Percentiles rank a stretch among this genome's conserved stretches.
phyloP scores from a whole-genome alignment of 2,797 vertebrate genomes.

The Podarcis lilfordi region DNA sequence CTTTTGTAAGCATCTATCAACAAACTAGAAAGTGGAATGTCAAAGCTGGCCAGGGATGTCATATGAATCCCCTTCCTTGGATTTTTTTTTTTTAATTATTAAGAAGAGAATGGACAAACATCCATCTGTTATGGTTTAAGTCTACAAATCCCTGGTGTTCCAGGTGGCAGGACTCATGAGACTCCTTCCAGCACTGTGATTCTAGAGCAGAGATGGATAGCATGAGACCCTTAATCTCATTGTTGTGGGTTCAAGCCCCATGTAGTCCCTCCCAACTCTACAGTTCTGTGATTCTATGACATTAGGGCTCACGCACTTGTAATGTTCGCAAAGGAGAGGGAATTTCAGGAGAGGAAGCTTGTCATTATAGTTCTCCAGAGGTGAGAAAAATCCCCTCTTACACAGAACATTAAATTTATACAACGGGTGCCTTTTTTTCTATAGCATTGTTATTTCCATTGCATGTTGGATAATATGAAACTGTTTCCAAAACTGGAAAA shows the following conservation, averaged over 20 bases:
- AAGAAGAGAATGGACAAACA: not conserved
- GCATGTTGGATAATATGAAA: not conserved
- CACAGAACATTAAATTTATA: not conserved
- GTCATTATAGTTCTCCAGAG: not conserved
- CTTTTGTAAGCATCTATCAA: not conserved
- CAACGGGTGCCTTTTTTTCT: not conserved
- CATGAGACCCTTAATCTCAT: too few species aligned
- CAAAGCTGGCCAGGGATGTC: not conserved
- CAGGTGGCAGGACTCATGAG: not conserved
- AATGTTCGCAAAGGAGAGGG: not conserved
- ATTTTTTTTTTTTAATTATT: not conserved
- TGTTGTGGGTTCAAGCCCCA: too few species aligned
- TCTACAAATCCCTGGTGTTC: not conserved
- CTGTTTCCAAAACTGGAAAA: not conserved
- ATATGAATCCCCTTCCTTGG: not conserved
- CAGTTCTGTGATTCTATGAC: too few species aligned
- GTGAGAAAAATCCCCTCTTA: not conserved
- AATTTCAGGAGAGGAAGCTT: not conserved
- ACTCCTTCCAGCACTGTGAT: not conserved
- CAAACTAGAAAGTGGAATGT: not conserved
- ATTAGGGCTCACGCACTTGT: not conserved
- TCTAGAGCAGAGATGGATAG: not conserved
- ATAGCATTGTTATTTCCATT: not conserved
- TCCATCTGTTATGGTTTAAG: not conserved
- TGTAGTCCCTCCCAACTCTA: too few species aligned